Base-by-base conservation (phyloP, 2,888 invertebrate genomes). In the Timema podura region DNA sequence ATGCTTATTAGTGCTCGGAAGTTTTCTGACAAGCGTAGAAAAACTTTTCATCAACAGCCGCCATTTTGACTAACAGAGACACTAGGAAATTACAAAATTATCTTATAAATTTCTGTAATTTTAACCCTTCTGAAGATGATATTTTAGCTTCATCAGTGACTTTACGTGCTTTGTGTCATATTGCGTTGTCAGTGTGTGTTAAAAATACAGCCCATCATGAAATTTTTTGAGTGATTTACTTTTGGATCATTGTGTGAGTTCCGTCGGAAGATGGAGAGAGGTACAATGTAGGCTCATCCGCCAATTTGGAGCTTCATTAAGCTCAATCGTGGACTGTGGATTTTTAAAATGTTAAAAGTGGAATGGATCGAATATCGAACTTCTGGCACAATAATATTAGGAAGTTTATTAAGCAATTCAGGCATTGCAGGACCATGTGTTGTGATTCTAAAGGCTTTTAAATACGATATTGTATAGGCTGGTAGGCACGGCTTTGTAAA, bases 21-120 rank as follows among this genome's bases (percentile, higher is more conserved):
- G 84, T 86, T 86, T 90, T 91, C 89, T 92, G 92, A 92, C 92
- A 92, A 92, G 92, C 92, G 91, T 91, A 91, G 90, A 91, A 92
- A 92, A 93, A 92, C 89, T 92, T 91, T 88, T 91, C 91, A 91
- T 91, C 92, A 92, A 91, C 91, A 91, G 92, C 92, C 91, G 93
- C 93, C 93, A 93, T 93, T 90, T 93, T 93, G 91, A 88, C 88
- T 88, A 88, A 88, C 86, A 86, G 86, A 86, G 88, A 88, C 88
- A 88, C 86, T 86, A 88, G 87, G 88, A 87, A 88, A 87, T 89
- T 88, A 86, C 86, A 86, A 87, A 85, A 76, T 87, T 87, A 87
- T 87, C 86, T 86, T 85, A 85, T 84, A 86, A 87, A 87, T 86
- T 87, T 86, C 86, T 84, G 86, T 85, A 79, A 79, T 79, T 80